phyloP scores from a whole-genome alignment of 2,888 invertebrate species.

The Diarsia rubi region DNA sequence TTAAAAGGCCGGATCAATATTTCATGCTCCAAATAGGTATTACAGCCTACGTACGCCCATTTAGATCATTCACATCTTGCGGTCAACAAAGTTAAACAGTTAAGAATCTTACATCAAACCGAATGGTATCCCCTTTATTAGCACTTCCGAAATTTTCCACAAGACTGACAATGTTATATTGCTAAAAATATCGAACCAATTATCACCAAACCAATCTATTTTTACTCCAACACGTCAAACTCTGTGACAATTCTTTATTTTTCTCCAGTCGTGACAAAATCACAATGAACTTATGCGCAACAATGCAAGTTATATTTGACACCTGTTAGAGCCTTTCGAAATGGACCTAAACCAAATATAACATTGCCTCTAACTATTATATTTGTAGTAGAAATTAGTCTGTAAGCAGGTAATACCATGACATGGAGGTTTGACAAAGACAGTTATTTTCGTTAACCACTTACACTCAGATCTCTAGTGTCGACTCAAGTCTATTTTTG shows the following conservation, averaged over 20 bases:
- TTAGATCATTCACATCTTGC: conserved; percentile 24
- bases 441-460: conserved; percentile 23
- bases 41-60: conserved; percentile 30
- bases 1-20: conserved; percentile 46
- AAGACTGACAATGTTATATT: conserved; percentile 25
- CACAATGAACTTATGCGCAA: conserved; percentile 30
- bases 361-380: conserved; percentile 12
- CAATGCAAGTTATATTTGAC: conserved; percentile 39
- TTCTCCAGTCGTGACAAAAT: conserved; percentile 51
- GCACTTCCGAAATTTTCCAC: conserved; percentile 52
- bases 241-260: conserved; percentile 45
- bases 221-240: conserved; percentile 48
- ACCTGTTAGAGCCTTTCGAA: conserved; percentile 33
- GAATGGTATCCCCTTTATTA: conserved; percentile 13
- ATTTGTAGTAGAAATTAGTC: conserved; percentile 30
- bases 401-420: conserved; percentile 3
- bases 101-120: conserved; percentile 22
- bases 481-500: too few species aligned
- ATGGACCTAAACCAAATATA: conserved; percentile 46
- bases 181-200: conserved; percentile 51
- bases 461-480: too few species aligned
- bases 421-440: conserved; percentile 4
- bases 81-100: conserved; percentile 12
- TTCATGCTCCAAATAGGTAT: conserved; percentile 27
- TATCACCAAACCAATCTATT: conserved; percentile 52